Percentiles rank a stretch among this genome's conserved stretches.
These are phyloP conservation scores for Erynnis tages DNA, from an alignment of 2,888 invertebrate genomes.

Conservation along the genomic window DNA sequence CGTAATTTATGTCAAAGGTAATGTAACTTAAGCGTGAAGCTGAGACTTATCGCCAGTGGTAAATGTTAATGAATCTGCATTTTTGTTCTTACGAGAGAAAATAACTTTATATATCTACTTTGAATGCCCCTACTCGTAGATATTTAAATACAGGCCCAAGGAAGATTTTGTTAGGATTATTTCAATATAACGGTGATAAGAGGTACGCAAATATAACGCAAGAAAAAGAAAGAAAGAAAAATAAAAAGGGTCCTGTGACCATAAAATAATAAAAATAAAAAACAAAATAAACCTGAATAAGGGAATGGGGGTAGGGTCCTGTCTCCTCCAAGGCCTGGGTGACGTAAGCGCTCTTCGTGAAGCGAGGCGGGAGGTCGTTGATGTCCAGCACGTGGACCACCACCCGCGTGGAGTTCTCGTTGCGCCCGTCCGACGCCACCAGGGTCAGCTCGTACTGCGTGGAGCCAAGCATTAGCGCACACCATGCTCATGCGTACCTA, in stretches of 20 bases:
- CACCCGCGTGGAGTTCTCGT: conserved; percentile 93
- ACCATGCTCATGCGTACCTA: conserved; percentile 72
- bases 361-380: conserved; percentile 94
- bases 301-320: conserved; percentile 85
- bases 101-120: too few relatives aligned
- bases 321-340: conserved; percentile 89
- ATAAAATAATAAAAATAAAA: conserved; percentile 38
- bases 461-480: conserved; percentile 67
- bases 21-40: too few relatives aligned
- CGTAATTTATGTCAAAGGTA: too few relatives aligned
- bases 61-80: too few relatives aligned
- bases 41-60: too few relatives aligned
- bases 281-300: conserved; percentile 85
- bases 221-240: conserved; percentile 39
- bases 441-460: conserved; percentile 92
- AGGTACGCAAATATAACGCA: not conserved
- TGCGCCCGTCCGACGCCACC: conserved; percentile 94
- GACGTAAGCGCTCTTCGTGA: conserved; percentile 86
- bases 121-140: too few relatives aligned
- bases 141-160: too few relatives aligned
- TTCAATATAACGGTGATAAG: too few relatives aligned
- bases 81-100: too few relatives aligned
- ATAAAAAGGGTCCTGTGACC: conserved; percentile 45
- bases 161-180: too few relatives aligned
- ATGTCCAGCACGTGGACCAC: conserved; percentile 92